Evolutionary conservation across 2,888 invertebrate species (phyloP).

Genomic region (Erebia ligea): DNA sequence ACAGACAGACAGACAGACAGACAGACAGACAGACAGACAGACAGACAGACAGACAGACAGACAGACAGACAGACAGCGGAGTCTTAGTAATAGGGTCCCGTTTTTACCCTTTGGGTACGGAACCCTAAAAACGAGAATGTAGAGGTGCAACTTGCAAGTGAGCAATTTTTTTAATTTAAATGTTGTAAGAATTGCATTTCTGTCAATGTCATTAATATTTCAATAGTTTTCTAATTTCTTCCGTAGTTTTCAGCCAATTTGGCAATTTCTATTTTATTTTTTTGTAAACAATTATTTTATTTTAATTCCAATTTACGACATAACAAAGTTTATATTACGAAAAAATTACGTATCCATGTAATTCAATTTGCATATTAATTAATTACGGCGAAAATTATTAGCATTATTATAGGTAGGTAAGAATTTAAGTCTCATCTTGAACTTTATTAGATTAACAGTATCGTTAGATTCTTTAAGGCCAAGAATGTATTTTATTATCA

Average conservation of each 20-base stretch:
- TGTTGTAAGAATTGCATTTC: slow-evolving; percentile 14
- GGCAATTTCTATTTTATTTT: slow-evolving; percentile 19
- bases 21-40: no score
- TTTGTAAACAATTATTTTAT: not conserved
- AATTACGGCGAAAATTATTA: slow-evolving; percentile 10
- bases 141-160: not conserved
- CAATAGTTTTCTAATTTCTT: no score
- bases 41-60: no score
- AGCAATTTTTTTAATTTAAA: not conserved
- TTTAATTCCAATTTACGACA: no score
- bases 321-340: not conserved
- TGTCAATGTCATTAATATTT: not conserved
- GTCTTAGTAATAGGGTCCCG: no score
- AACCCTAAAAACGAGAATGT: no score
- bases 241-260: not conserved
- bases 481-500: no score
- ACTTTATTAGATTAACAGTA: no score
- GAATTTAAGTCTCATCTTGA: not conserved
- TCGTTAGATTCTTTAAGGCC: no score
- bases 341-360: not conserved
- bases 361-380: not conserved
- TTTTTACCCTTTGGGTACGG: no score
- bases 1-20: no score
- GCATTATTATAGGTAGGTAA: slow-evolving; percentile 2
- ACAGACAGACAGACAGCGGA: no score